phyloP scores from a whole-genome alignment of 30 jellyfish, hydroid and myxozoan species.

The Hydractinia echinata region DNA sequence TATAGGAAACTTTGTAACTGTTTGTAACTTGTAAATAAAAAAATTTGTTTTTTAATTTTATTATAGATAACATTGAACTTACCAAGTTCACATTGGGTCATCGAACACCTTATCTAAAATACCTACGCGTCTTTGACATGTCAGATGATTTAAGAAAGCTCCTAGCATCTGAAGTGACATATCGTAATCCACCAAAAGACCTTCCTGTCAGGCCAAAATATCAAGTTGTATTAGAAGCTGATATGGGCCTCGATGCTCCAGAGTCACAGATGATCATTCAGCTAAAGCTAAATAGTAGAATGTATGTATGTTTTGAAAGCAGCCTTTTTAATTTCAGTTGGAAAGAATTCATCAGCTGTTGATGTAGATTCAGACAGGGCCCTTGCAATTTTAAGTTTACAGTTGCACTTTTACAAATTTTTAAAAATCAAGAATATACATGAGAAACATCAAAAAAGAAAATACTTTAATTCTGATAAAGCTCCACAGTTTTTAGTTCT shows the following conservation, averaged over 20 bases:
- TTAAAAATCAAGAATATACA: too few species aligned
- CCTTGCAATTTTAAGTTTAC: too few species aligned
- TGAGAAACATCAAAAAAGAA: too few species aligned
- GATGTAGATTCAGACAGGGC: too few species aligned
- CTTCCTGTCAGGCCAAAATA: conserved; percentile 73
- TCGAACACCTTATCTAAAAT: conserved; percentile 86
- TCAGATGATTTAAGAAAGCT: conserved; percentile 82
- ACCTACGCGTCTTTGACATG: conserved; percentile 71
- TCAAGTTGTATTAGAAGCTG: conserved; percentile 88
- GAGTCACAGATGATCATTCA: conserved; percentile 68
- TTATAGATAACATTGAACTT: conserved; percentile 74
- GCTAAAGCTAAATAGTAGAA: conserved; percentile 46
- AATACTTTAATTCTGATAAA: too few species aligned
- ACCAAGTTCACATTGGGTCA: conserved; percentile 86
- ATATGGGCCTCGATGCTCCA: conserved; percentile 95
- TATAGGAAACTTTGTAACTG: background rate
- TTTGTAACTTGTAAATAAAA: background rate
- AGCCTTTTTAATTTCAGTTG: too few species aligned
- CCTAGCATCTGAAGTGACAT: conserved; percentile 87
- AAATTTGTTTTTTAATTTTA: background rate
- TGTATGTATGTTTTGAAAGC: too few species aligned
- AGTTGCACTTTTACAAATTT: too few species aligned
- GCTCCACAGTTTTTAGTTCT: too few species aligned
- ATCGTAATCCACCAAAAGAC: conserved; percentile 86
- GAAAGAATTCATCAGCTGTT: too few species aligned